Base-by-base conservation (phyloP, 2,797 vertebrate genomes). In the Halcyon smyrnensis region DNA sequence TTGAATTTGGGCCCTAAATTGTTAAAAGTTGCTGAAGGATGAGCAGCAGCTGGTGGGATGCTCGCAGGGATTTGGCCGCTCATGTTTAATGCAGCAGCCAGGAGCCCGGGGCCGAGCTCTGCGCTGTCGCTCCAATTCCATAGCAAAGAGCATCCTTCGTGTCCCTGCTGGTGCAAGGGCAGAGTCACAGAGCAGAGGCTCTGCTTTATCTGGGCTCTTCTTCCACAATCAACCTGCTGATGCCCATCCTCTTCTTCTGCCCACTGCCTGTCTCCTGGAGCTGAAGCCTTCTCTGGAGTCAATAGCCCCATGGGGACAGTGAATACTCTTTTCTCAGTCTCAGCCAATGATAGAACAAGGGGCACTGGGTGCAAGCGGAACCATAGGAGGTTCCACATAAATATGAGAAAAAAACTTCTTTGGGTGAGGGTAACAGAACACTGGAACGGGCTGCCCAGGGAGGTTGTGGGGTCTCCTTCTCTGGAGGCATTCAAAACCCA, bases 271-370 rank as follows among this genome's bases (percentile, higher is more conserved):
- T 32, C n/a, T 86, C n/a, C 57, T 25, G 36, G n/a, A 88, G n/a
- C 43, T 56, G 73, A 39, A 91, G 45, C 39, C 8, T 50, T 37
- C 48, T 71, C 51, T 5, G 1, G 53, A 63, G 37, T 14, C 57
- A 39, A 3, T 46, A 74, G 65, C 15, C 32, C 37, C 43, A 27
- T 0, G 5, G 48, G 65, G 36, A 60, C 34, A 0, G 2, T 43
- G 28, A 73, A 45, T 43, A 43, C 17, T 2, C 43, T 43, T 17
- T 43, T 43, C 43, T 43, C 43, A 43, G 43, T 43, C 43, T 18
- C 43, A 43, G 17, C 43, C 43, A 43, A 43, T 4, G 43, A 43
- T 43, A 43, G 43, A 17, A 43, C 43, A 43, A 43, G 43, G 43
- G 43, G 43, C 43, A 43, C 17, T 43, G 43, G 43, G 43, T 43